phyloP scores from a whole-genome alignment of 2,797 vertebrate genomes.

The Lepilemur ruficaudatus region DNA sequence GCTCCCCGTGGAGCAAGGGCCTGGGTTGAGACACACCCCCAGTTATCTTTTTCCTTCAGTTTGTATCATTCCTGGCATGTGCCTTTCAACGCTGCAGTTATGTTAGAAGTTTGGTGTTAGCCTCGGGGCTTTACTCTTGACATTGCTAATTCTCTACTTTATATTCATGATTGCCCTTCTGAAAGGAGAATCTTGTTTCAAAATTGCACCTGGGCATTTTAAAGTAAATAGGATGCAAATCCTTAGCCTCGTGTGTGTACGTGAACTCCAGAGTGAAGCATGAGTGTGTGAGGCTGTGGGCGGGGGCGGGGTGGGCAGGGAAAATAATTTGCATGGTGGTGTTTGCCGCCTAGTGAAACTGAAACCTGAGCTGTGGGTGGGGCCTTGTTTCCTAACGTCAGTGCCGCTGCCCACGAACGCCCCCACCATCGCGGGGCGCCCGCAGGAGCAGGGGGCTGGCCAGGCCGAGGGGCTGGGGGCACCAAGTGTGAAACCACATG shows the following conservation, averaged over 20 bases:
- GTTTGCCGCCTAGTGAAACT: slow-evolving; percentile 75
- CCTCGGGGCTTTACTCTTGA: background rate
- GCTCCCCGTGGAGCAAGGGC: background rate
- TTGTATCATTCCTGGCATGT: background rate
- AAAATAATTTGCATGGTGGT: slow-evolving; percentile 32
- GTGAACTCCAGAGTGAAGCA: background rate
- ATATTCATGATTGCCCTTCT: slow-evolving; percentile 21
- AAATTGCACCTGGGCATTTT: slow-evolving; percentile 36
- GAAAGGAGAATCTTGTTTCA: slow-evolving; percentile 61
- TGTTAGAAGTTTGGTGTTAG: background rate
- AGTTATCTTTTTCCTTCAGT: background rate
- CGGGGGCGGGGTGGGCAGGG: background rate
- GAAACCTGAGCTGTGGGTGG: slow-evolving; percentile 80
- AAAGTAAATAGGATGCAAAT: slow-evolving; percentile 16
- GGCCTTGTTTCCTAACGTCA: slow-evolving; percentile 76
- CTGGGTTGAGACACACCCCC: background rate
- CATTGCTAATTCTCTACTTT: slow-evolving; percentile 20
- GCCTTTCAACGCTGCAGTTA: background rate
- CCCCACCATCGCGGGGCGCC: slow-evolving; percentile 46
- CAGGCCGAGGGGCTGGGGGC: background rate
- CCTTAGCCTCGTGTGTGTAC: background rate
- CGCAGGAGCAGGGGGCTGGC: slow-evolving; percentile 31
- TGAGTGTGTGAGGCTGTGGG: background rate
- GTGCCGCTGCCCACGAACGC: slow-evolving; percentile 44
- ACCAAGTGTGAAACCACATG: slow-evolving; percentile 5